These are phyloP conservation scores for Sinocyclocheilus anshuiensis DNA, from an alignment of 2,113 vertebrate genomes.

Conservation along the genomic window DNA sequence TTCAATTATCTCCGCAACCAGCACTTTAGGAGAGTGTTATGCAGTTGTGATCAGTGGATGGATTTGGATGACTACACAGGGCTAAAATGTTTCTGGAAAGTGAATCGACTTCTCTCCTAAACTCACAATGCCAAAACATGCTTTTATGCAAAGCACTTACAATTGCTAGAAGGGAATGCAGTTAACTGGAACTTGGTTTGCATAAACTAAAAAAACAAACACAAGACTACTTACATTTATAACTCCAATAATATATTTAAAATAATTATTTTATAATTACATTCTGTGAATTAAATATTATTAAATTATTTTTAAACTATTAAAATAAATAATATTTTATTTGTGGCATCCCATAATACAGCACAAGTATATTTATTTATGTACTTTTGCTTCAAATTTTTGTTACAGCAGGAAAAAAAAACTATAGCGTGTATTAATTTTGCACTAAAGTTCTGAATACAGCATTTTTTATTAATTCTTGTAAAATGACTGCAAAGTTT, in stretches of 20 bases:
- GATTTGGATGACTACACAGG: background rate
- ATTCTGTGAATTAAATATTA: background rate
- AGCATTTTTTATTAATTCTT: too few relatives aligned
- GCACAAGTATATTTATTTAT: too few relatives aligned
- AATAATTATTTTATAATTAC: background rate
- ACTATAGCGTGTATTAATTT: too few relatives aligned
- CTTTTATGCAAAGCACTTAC: background rate
- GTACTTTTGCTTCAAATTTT: too few relatives aligned
- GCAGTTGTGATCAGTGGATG: background rate
- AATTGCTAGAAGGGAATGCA: background rate
- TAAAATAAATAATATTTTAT: too few relatives aligned
- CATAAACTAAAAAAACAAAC: background rate
- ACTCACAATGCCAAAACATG: background rate
- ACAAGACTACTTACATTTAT: background rate
- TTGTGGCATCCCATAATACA: too few relatives aligned
- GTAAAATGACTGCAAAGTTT: too few relatives aligned
- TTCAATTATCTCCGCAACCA: constrained; percentile 13
- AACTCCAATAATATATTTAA: background rate
- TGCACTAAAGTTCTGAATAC: too few relatives aligned
- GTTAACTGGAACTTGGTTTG: background rate
- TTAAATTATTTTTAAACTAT: too few relatives aligned
- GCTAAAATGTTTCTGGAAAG: background rate
- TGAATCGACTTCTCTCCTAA: background rate
- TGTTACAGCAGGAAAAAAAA: too few relatives aligned
- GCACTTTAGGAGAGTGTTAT: background rate